Evolutionary conservation across 35 echinoderm and acorn worm genomes (phyloP).

Genomic region (Ophioderma brevispina): DNA sequence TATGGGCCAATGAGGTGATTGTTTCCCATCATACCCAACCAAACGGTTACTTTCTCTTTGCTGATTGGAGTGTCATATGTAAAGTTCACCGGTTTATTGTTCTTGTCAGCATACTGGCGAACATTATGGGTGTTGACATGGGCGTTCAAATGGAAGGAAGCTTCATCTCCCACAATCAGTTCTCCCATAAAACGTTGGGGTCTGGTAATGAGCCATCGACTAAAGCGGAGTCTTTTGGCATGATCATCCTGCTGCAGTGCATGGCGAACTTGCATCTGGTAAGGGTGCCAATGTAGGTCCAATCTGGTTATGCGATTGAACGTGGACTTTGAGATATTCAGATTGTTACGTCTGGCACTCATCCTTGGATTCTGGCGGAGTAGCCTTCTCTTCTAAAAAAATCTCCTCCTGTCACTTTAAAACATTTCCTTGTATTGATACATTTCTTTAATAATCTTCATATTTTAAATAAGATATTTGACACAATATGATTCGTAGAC

Average conservation of each 20-base stretch:
- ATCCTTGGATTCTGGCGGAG: background rate
- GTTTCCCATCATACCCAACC: background rate
- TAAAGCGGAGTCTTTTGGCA: background rate
- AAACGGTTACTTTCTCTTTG: background rate
- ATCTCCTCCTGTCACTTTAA: too few species aligned
- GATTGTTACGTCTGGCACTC: background rate
- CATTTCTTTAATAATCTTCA: too few species aligned
- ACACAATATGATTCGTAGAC: too few species aligned
- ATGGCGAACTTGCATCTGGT: background rate
- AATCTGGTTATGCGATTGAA: background rate
- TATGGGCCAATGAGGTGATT: background rate
- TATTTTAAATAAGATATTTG: too few species aligned
- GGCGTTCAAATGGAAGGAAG: background rate
- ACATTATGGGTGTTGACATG: background rate
- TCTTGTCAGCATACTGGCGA: background rate
- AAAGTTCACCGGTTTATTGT: background rate
- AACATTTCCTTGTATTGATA: too few species aligned
- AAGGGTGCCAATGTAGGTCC: background rate
- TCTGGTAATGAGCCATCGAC: background rate
- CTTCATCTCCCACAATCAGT: background rate
- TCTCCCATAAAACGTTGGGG: background rate
- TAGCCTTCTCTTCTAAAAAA: too few species aligned
- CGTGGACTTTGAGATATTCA: background rate
- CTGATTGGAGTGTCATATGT: background rate
- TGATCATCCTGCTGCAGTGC: background rate